Percentiles rank a stretch among this genome's conserved stretches.
phyloP scores from a whole-genome alignment of 2,797 vertebrate genomes.

The Megalops cyprinoides region DNA sequence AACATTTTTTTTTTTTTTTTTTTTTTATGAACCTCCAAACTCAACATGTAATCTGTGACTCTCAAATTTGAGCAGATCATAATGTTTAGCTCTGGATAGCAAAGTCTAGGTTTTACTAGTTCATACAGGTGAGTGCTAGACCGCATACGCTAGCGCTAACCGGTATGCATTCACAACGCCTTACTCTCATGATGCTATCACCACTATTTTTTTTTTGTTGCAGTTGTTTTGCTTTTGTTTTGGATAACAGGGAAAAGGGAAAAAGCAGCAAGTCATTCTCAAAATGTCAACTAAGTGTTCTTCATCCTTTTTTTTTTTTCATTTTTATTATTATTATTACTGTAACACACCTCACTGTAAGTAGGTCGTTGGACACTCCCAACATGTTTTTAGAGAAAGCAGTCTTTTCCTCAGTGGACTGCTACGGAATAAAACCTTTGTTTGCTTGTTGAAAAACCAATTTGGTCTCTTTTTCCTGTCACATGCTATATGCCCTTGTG shows the following conservation, averaged over 20 bases:
- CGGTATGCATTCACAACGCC: no score
- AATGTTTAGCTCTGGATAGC: no score
- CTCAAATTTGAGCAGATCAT: neutral
- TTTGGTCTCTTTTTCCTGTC: no score
- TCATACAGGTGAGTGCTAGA: no score
- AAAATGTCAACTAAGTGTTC: neutral
- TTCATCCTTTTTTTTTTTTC: neutral
- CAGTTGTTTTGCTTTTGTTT: neutral
- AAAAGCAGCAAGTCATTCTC: neutral
- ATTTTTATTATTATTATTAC: neutral
- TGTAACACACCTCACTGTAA: neutral
- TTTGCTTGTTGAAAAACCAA: no score
- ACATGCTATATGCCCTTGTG: neutral
- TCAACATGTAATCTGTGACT: neutral
- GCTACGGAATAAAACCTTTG: constrained; percentile 4
- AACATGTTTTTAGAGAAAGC: neutral
- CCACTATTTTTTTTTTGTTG: no score
- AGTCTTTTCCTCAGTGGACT: neutral
- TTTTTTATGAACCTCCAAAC: neutral
- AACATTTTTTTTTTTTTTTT: neutral
- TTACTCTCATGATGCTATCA: no score
- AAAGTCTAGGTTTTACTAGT: no score
- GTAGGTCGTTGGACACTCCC: neutral
- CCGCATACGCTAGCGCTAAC: no score
- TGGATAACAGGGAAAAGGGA: neutral